Evolutionary conservation across 2,888 invertebrate species (phyloP).

Genomic region (Atethmia centrago): DNA sequence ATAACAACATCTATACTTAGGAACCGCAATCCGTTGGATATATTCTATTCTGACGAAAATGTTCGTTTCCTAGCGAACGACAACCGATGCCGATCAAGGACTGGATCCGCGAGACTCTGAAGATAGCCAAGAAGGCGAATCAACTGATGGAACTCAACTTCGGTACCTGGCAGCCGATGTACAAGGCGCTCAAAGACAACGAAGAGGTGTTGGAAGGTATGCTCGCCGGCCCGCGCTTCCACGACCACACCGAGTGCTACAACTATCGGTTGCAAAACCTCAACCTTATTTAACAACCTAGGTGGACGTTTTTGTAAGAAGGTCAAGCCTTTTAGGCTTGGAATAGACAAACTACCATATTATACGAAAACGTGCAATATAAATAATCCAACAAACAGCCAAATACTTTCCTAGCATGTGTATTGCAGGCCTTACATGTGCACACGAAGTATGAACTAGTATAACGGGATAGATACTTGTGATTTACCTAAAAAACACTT

Average conservation of each 20-base stretch:
- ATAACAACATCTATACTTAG: neutral
- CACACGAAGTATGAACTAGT: neutral
- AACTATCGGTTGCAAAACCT: conserved; percentile 65
- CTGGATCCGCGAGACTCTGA: conserved; percentile 86
- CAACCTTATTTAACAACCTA: conserved; percentile 11
- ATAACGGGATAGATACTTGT: neutral
- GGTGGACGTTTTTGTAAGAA: conserved; percentile 20
- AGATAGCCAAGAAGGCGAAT: conserved; percentile 86
- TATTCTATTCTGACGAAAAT: conserved; percentile 1
- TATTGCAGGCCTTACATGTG: conserved; percentile 25
- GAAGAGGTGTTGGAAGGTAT: conserved; percentile 80
- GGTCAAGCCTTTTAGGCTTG: conserved; percentile 1
- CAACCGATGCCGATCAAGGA: conserved; percentile 76
- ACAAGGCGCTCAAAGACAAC: conserved; percentile 82
- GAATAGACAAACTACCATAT: conserved; percentile 15
- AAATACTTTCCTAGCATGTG: conserved; percentile 28
- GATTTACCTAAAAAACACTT: neutral
- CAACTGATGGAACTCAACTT: conserved; percentile 89
- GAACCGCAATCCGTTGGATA: neutral
- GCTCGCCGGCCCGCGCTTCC: conserved; percentile 74
- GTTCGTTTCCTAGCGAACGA: conserved; percentile 31
- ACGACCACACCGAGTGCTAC: conserved; percentile 73
- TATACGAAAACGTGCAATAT: conserved; percentile 17
- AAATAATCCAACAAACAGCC: neutral
- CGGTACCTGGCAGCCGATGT: conserved; percentile 88